phyloP scores from a whole-genome alignment of 2,113 vertebrate species.

The Otus sunia region DNA sequence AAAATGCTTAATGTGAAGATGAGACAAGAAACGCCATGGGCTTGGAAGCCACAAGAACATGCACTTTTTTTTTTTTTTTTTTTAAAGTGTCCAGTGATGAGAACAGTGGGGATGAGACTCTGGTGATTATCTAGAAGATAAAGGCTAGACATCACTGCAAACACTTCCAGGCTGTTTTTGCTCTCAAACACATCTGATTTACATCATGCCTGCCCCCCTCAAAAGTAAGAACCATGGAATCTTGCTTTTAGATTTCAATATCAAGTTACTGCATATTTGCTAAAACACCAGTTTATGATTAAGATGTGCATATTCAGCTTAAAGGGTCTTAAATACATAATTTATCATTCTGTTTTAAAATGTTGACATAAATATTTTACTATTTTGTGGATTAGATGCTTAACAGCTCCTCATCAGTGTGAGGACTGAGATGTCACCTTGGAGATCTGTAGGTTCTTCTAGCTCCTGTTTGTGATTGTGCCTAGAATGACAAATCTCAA shows the following conservation, averaged over 20 bases:
- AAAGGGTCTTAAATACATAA: not conserved
- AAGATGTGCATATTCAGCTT: not conserved
- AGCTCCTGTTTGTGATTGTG: not conserved
- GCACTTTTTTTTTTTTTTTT: not conserved
- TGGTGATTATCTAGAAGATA: not conserved
- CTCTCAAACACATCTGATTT: not conserved
- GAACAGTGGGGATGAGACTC: not conserved
- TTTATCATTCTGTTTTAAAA: not conserved
- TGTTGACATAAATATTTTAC: slow-evolving; percentile 5
- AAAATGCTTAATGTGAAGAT: not conserved
- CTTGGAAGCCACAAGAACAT: not conserved
- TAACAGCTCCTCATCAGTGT: not conserved
- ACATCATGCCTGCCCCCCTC: no score
- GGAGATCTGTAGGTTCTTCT: not conserved
- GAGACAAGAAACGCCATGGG: not conserved
- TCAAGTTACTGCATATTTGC: not conserved
- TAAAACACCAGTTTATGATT: not conserved
- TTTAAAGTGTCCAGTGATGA: not conserved
- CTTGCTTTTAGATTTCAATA: not conserved
- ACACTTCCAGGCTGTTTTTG: not conserved
- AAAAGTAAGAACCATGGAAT: not conserved
- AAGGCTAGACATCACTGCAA: not conserved
- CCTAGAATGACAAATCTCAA: not conserved
- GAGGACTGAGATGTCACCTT: not conserved
- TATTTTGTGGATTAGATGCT: not conserved